Percentiles rank a stretch among this genome's conserved stretches.
These are phyloP conservation scores for Syngnathus floridae DNA, from an alignment of 2,113 vertebrate species.

Conservation along the genomic window DNA sequence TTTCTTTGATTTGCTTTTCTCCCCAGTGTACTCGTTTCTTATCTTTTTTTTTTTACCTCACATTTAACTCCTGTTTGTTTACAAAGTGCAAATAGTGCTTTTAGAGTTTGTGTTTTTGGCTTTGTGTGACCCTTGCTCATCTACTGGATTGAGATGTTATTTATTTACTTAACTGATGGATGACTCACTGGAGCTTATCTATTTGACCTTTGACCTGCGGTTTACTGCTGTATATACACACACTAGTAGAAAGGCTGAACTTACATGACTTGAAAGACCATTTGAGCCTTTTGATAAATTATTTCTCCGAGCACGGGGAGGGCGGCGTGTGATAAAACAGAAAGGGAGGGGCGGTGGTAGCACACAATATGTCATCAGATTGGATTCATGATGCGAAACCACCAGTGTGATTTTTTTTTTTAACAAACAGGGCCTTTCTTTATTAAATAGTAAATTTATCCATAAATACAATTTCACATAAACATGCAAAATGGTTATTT, in stretches of 20 bases:
- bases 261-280: slow-evolving; percentile 4
- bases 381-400: neutral
- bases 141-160: slow-evolving; percentile 27
- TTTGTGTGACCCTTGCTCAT: slow-evolving; percentile 19
- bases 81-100: slow-evolving; percentile 37
- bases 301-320: slow-evolving; percentile 1
- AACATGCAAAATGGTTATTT: neutral
- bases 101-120: neutral
- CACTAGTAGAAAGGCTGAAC: neutral
- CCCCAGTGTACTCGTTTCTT: neutral
- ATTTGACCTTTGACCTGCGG: slow-evolving; percentile 22
- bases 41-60: neutral
- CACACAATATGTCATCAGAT: neutral
- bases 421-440: neutral
- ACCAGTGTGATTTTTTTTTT: neutral
- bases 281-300: slow-evolving; percentile 8
- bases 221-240: neutral
- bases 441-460: neutral
- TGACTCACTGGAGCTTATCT: slow-evolving; percentile 2
- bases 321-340: neutral
- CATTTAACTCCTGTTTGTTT: slow-evolving; percentile 36
- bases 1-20: slow-evolving; percentile 14
- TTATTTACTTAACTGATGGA: slow-evolving; percentile 30
- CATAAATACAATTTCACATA: neutral
- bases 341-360: neutral